Base-by-base conservation (phyloP, 2,113 vertebrate species). In the Tragelaphus buxtoni region DNA sequence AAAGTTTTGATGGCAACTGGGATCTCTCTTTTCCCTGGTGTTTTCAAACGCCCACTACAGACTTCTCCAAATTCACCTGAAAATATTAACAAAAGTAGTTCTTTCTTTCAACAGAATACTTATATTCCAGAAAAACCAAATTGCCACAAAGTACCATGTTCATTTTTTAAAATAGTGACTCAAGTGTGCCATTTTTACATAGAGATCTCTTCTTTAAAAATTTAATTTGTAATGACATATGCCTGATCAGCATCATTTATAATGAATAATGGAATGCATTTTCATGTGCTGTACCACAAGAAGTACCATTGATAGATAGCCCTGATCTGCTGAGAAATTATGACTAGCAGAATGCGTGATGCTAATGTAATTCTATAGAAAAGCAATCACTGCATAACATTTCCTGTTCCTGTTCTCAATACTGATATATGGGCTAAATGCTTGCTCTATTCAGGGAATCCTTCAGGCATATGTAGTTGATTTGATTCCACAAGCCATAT, bases 21-120 rank as follows among this genome's bases (percentile, higher is more conserved):
- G n/a, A 99, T 99, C 98, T 99, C 99, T 97, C 99, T 99, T 98
- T 99, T 99, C 42, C 99, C 99, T 24, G 99, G 99, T 8, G 99
- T 99, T 97, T 99, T 99, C 97, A 99, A 98, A 58, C 99, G 99
- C 0, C 99, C 99, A 76, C 99, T 99, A 98, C 99, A 99, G 20
- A 99, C 99, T 98, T 99, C 99, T 65, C 99, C 99, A 98, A 99
- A 99, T 98, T 99, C 99, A 93, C 99, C 99, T 99, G 90, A 91
- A 98, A 98, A 0, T 90, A 88, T 94, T 30, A 97, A 97, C 9
- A 95, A 94, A 81, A 93, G 88, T n/a, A 91, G 4, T 80, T 79
- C 10, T 35, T 49, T 87, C 13, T 93, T 94, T 96, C 80, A 80
- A 87, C 8, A 32, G 20, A 81, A 95, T 30, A 58, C 42, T 85